Evolutionary conservation across 2,888 invertebrate genomes (phyloP).

Genomic region (Nebria salina): DNA sequence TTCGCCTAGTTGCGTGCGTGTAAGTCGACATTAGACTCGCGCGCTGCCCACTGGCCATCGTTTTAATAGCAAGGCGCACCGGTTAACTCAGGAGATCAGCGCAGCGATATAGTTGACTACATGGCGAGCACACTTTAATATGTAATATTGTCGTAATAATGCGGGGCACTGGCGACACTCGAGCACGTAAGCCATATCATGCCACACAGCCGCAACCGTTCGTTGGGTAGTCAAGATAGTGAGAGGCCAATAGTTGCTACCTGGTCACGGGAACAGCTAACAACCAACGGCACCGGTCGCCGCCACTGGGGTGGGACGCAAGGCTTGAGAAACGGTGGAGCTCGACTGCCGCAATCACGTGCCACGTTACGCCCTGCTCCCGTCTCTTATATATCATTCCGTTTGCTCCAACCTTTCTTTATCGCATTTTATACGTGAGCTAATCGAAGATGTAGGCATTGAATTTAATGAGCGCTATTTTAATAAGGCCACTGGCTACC

Average conservation of each 20-base stretch:
- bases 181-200: slow-evolving; percentile 44
- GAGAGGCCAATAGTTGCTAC: neutral
- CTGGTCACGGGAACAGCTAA: slow-evolving; percentile 4
- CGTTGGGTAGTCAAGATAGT: slow-evolving; percentile 5
- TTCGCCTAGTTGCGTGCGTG: slow-evolving; percentile 52
- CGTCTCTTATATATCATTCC: slow-evolving; percentile 41
- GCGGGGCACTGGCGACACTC: slow-evolving; percentile 50
- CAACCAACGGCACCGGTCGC: slow-evolving; percentile 13
- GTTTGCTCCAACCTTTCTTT: slow-evolving; percentile 50
- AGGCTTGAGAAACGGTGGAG: neutral
- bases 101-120: slow-evolving; percentile 56
- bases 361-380: slow-evolving; percentile 8
- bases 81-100: slow-evolving; percentile 60
- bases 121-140: slow-evolving; percentile 49
- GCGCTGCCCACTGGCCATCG: slow-evolving; percentile 58
- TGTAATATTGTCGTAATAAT: slow-evolving; percentile 60
- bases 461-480: slow-evolving; percentile 54
- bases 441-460: slow-evolving; percentile 52
- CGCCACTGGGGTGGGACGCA: neutral
- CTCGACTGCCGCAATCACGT: slow-evolving; percentile 35
- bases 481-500: slow-evolving; percentile 51
- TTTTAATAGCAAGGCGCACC: slow-evolving; percentile 60
- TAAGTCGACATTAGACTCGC: slow-evolving; percentile 50
- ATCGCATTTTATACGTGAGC: slow-evolving; percentile 49
- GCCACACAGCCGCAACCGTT: slow-evolving; percentile 24